Base-by-base conservation (phyloP, 2,888 invertebrate genomes). In the Tinea pellionella region DNA sequence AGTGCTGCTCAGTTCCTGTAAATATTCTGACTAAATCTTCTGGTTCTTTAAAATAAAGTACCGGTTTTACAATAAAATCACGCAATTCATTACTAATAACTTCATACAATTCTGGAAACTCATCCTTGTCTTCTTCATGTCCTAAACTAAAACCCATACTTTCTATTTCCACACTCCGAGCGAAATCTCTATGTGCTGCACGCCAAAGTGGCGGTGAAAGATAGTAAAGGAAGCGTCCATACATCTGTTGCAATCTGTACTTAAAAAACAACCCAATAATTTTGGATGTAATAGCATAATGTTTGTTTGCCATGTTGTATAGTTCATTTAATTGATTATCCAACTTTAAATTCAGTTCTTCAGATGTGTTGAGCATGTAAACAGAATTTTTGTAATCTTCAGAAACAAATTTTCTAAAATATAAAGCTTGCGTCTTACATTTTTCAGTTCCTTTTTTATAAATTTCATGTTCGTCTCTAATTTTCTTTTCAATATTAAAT, bases 141-240 rank as follows among this genome's bases (percentile, higher is more conserved):
- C 80, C 78, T 61, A 78, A 74, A 68, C 83, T 84, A 64, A 87
- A 87, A 42, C 86, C 86, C 65, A 72, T 79, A 2, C 74, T 76
- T 69, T 83, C 81, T 63, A 87, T 86, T 71, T 87, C 86, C 19
- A 82, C 62, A 12, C 87, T 86, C 32, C 65, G 71, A 15, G 87
- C 86, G 65, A 86, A 87, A 59, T 79, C 77, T 67, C 91, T 89
- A 65, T 90, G 77, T 63, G 82, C 74, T 43, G 73, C 70, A 19
- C 90, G 82, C 91, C 92, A 92, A 29, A 81, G 77, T 47, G 89
- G 82, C 0, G 92, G 91, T 42, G 92, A 90, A n/a, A 92, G 74
- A 67, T 89, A 88, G 71, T 89, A 91, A n/a, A 93, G 76, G 77
- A 92, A 92, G 66, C 89, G 87, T 60, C 92, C 92, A 71, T 92